Conservation (phyloP, 2,888 invertebrate species). For the Creontiades dilutus region DNA sequence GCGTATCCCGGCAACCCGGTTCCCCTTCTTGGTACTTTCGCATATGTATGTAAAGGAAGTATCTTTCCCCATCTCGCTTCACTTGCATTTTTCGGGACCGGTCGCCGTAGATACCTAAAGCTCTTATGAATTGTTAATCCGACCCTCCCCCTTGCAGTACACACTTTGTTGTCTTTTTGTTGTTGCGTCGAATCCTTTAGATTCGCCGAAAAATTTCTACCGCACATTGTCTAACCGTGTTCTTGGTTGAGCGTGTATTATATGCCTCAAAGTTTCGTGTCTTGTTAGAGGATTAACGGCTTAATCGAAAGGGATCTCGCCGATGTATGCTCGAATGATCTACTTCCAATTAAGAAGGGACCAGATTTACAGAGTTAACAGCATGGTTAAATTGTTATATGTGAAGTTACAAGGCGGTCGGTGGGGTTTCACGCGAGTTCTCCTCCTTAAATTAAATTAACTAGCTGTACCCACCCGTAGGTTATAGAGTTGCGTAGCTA, state of each 20-base stretch:
- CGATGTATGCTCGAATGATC: slow-evolving; percentile 18
- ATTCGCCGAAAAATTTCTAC: no score
- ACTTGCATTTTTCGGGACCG: no score
- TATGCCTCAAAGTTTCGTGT: neutral
- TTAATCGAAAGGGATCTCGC: neutral
- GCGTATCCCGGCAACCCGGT: neutral
- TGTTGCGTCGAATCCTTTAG: no score
- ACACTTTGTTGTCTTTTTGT: no score
- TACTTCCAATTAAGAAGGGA: neutral
- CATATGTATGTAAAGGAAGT: no score
- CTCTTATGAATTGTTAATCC: no score
- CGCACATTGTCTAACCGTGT: no score
- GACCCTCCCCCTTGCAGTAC: no score
- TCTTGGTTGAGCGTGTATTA: no score
- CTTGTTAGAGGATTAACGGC: neutral
- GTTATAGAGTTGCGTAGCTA: slow-evolving; percentile 27
- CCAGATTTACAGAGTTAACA: slow-evolving; percentile 24
- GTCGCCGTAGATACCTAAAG: no score
- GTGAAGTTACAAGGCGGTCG: neutral
- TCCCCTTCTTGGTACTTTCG: no score
- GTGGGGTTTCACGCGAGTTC: neutral
- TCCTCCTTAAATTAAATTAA: slow-evolving; percentile 42
- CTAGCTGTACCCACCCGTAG: neutral
- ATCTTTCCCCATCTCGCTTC: no score
- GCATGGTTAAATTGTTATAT: slow-evolving; percentile 4